These are phyloP conservation scores for Muscina levida DNA, from an alignment of 2,888 invertebrate species.

Conservation along the genomic window DNA sequence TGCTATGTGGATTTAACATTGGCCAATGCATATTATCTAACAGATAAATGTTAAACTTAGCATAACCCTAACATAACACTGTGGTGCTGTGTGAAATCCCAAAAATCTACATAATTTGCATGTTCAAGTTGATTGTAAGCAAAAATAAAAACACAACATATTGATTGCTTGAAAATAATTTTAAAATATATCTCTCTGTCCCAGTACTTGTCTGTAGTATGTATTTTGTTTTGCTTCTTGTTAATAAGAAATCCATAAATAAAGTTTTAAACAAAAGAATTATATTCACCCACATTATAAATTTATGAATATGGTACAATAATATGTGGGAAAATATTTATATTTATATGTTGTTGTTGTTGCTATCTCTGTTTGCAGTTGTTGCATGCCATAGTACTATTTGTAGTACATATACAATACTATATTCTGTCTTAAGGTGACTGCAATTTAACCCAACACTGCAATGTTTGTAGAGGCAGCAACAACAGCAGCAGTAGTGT, in stretches of 20 bases:
- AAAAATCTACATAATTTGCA: slow-evolving; percentile 35
- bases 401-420: too few relatives aligned
- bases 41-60: too few relatives aligned
- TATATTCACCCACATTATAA: slow-evolving; percentile 54
- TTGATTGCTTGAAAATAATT: neutral
- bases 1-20: too few relatives aligned
- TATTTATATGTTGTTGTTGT: slow-evolving; percentile 1
- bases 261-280: slow-evolving; percentile 62
- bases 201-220: slow-evolving; percentile 23
- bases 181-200: neutral
- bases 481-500: neutral
- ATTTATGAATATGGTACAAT: slow-evolving; percentile 55
- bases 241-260: slow-evolving; percentile 19
- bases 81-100: too few relatives aligned
- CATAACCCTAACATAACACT: too few relatives aligned
- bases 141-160: slow-evolving; percentile 17
- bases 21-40: too few relatives aligned
- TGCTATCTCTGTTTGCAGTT: neutral
- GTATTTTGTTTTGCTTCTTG: neutral
- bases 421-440: neutral
- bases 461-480: neutral
- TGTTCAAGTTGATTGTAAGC: slow-evolving; percentile 48
- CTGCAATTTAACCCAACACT: neutral
- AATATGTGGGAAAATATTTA: slow-evolving; percentile 60
- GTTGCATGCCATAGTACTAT: slow-evolving; percentile 3